Evolutionary conservation across 2,888 invertebrate species (phyloP).

Genomic region (Metallyticus violacea): DNA sequence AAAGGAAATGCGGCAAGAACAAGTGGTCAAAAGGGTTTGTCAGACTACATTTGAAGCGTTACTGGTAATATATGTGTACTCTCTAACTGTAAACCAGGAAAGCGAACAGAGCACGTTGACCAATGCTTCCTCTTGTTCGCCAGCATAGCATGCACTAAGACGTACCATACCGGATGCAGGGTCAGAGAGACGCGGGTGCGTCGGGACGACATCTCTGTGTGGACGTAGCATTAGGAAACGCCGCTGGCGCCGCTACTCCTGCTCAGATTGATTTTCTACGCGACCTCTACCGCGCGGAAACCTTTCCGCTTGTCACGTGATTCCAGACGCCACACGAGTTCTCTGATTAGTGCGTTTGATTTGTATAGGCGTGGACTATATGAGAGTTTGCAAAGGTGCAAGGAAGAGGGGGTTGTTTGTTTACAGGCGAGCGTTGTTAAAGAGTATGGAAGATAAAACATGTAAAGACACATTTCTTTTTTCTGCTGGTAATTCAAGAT

Average conservation of each 20-base stretch:
- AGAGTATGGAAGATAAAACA: background rate
- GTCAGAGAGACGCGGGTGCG: too few species aligned
- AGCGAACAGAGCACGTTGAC: too few species aligned
- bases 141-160: background rate
- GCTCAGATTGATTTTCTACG: slow-evolving; percentile 11
- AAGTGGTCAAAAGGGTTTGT: too few species aligned
- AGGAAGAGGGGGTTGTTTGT: background rate
- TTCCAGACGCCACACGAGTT: background rate
- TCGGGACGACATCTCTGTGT: background rate
- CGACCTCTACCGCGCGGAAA: background rate
- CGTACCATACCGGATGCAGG: too few species aligned
- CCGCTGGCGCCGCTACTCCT: background rate
- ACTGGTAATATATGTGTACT: too few species aligned
- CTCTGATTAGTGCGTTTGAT: slow-evolving; percentile 11
- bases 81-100: too few species aligned
- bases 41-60: too few species aligned
- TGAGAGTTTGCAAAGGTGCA: too few species aligned
- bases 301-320: slow-evolving; percentile 4
- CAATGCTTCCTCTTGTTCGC: too few species aligned
- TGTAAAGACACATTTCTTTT: too few species aligned
- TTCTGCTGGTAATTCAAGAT: too few species aligned
- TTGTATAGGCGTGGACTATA: slow-evolving; percentile 5
- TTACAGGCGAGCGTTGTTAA: background rate
- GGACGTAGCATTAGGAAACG: background rate
- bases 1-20: too few species aligned